Base-by-base conservation (phyloP, 1,140 invertebrate species). In the Psilanteris sp. region DNA sequence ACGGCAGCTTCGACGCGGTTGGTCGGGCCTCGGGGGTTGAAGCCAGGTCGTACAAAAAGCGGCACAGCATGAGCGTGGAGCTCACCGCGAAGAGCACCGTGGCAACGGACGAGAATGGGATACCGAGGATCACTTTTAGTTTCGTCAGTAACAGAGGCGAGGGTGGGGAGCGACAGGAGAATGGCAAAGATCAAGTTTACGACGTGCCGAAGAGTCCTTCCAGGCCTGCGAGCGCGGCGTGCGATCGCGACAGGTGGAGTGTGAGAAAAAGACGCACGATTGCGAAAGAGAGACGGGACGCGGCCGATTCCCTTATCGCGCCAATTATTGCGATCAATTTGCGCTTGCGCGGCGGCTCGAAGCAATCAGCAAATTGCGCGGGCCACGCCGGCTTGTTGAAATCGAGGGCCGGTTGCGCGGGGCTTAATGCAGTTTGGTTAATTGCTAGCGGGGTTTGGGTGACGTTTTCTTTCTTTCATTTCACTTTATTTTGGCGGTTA, bases 61-160 rank as follows among this genome's bases (percentile, higher is more conserved):
- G 82, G 10, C 81, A 81, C 57, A 87, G 79, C 26, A 81, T 72
- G 5, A 87, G 80, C 20, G 79, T 87, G 8, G 85, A 87, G 54
- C 29, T 87, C 24, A 83, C 82, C 1, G 85, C 85, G 5, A 77
- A 73, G 29, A 79, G 82, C n/a, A 78, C 46, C 10, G 77, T 87
- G 16, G 50, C 76, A 37, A 83, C 79, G 11, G 83, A 80, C 24
- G 70, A 72, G 5, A 83, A 85, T n/a, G 86, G 85, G 1, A 32
- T 86, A n/a, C 85, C 86, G 5, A 79, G 54, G 26, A 86, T 88
- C 66, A 86, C 84, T 34, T 87, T 87, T 57, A 86, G 85, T 39
- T 88, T 88, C 67, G 10, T 61, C 31, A 62, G 67, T 22, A 46
- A 44, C 11, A 73, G 67, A 0, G 32, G 31, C 18, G 79, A 82